Conservation (phyloP, 2,113 vertebrate species). For the Zapornia atra region DNA sequence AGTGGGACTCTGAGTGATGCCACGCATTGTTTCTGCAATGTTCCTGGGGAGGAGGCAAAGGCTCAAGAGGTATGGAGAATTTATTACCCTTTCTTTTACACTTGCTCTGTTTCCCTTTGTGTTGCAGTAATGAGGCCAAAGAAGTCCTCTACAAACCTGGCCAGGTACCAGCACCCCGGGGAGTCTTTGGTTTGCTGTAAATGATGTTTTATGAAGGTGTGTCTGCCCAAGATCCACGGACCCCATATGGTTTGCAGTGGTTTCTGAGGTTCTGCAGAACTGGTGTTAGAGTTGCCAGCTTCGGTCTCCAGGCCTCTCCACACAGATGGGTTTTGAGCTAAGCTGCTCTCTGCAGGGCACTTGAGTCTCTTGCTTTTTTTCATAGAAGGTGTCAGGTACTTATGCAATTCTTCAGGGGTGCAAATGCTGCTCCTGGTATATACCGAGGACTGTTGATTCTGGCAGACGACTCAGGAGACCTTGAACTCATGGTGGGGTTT, state of each 20-base stretch:
- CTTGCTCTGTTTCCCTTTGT: background rate
- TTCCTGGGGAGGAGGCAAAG: background rate
- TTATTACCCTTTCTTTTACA: background rate
- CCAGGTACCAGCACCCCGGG: background rate
- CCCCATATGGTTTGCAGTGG: background rate
- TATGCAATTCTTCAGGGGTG: background rate
- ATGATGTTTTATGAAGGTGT: background rate
- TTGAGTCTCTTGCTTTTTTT: background rate
- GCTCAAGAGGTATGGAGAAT: background rate
- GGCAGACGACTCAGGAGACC: background rate
- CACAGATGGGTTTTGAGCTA: background rate
- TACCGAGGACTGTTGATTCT: background rate
- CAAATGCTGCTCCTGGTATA: background rate
- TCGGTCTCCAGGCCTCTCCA: background rate
- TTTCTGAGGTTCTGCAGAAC: constrained; percentile 4
- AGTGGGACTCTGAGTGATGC: background rate
- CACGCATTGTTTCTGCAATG: fast-evolving
- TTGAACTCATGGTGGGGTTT: background rate
- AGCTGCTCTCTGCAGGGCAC: background rate
- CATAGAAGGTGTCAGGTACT: background rate
- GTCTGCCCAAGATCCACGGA: background rate
- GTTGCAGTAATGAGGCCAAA: background rate
- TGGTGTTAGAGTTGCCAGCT: background rate
- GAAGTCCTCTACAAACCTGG: background rate
- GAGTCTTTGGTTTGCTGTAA: background rate